Percentiles rank a stretch among this genome's conserved stretches.
Evolutionary conservation across 2,888 invertebrate genomes (phyloP).

Genomic region (Heliconius cydno): DNA sequence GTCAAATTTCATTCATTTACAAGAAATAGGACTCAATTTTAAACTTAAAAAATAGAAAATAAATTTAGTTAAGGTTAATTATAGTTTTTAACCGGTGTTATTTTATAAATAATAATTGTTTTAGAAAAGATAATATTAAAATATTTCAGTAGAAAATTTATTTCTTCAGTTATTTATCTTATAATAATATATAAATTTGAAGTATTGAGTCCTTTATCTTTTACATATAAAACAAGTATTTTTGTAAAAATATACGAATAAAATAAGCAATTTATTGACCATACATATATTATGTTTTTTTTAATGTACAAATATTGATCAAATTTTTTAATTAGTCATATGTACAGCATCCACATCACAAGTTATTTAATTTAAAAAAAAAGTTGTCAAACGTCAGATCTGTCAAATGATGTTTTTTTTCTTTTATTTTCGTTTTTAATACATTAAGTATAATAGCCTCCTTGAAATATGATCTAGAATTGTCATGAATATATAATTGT

Average conservation of each 20-base stretch:
- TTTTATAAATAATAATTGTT: too few species aligned
- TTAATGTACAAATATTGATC: not conserved
- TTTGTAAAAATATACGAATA: not conserved
- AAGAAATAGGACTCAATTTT: conserved; percentile 2
- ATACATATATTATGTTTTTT: not conserved
- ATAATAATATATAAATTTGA: too few species aligned
- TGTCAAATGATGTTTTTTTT: not conserved
- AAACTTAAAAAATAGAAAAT: not conserved
- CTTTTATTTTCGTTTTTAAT: not conserved
- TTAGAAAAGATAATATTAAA: too few species aligned
- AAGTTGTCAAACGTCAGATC: conserved; percentile 12
- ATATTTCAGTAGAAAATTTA: too few species aligned
- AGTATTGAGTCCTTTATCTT: not conserved
- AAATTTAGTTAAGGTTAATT: too few species aligned
- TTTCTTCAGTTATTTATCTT: too few species aligned
- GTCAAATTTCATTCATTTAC: not conserved
- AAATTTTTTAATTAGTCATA: not conserved
- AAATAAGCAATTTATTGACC: not conserved
- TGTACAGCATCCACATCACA: conserved; percentile 1
- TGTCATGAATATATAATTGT: conserved; percentile 10
- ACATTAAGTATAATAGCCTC: conserved; percentile 23
- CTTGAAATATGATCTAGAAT: conserved; percentile 11
- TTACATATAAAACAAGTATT: not conserved
- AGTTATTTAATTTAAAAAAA: not conserved
- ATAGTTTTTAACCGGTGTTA: too few species aligned